Evolutionary conservation across 2,797 vertebrate genomes (phyloP).

Genomic region (Phalloptychus januarius): DNA sequence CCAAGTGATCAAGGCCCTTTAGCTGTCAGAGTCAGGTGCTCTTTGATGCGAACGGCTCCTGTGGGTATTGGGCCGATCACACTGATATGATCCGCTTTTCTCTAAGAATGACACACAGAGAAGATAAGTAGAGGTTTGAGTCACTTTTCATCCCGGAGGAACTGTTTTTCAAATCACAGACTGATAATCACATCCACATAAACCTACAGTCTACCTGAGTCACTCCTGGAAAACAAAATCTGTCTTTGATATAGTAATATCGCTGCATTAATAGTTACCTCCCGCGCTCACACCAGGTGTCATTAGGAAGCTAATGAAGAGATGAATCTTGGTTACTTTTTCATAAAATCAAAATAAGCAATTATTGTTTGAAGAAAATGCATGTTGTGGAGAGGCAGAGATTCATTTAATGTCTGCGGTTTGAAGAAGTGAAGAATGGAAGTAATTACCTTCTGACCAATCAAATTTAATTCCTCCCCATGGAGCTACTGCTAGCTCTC

Average conservation of each 20-base stretch:
- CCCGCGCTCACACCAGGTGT: conserved; percentile 22
- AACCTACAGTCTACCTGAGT: conserved; percentile 25
- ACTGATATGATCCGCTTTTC: conserved; percentile 42
- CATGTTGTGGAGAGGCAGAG: not conserved
- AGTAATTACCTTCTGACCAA: conserved; percentile 9
- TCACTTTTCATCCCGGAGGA: conserved; percentile 34
- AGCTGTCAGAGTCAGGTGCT: conserved; percentile 41
- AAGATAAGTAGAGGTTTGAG: conserved; percentile 54
- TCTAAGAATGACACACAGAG: conserved; percentile 26
- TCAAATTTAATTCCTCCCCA: conserved; percentile 26
- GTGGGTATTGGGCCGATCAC: conserved; percentile 46
- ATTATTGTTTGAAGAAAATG: not conserved
- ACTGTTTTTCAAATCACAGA: conserved; percentile 42
- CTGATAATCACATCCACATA: conserved; percentile 18
- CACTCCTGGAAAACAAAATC: conserved; percentile 16
- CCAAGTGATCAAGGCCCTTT: conserved; percentile 45
- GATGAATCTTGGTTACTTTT: not conserved
- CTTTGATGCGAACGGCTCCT: conserved; percentile 47
- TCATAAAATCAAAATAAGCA: not conserved
- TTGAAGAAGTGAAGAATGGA: conserved; percentile 8
- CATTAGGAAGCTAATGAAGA: conserved; percentile 10
- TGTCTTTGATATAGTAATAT: not conserved
- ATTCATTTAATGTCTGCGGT: conserved; percentile 5
- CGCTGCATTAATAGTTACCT: conserved; percentile 24
- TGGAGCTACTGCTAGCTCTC: conserved; percentile 38